Evolutionary conservation across 23 tunicate genomes (phyloP), one percentile per base, ranked within the genome.

Genomic region (Clavelina lepadiformis): DNA sequence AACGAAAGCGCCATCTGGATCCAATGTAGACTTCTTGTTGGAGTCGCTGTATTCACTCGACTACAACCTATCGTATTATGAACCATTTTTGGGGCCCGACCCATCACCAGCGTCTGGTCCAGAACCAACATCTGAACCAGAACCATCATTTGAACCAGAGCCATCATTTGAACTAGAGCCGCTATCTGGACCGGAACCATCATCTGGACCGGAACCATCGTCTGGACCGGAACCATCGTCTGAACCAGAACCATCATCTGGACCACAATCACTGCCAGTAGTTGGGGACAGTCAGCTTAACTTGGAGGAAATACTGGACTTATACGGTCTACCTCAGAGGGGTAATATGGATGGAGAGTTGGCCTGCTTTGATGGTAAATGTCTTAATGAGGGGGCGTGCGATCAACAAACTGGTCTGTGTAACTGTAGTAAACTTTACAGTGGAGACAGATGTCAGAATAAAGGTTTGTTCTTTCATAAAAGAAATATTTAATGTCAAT

Each of bases 321-420:
- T 28, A 4, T 58, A 4, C 33, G 20, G 65, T 7, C 20, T 19
- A 35, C 8, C 34, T 23, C 8, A 23, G 65, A n/a, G n/a, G n/a
- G 33, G 35, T n/a, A 58, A 35, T 4, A n/a, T 37, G 6, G 50
- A 22, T 35, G 26, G 6, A 36, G 8, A 36, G 13, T 7, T 29
- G 15, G 68, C 34, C 0, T 80, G 93, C 47, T 85, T 38, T 52
- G 51, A 38, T 7, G 93, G 93, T 11, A 66, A 70, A 51, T 85
- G 93, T 41, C 51, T 76, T 30, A 85, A 85, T 44, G 78, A 74
- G 1, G 93, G 83, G 6, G 44, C 67, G 4, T 85, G 93, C 38
- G 50, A 53, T 50, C 20, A 19, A 3, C 13, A 35, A 25, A 46
- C 56, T 19, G 85, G 77, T 46, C 37, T 23, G 21, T 85, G 93